Percentiles rank a stretch among this genome's conserved stretches.
phyloP scores from a whole-genome alignment of 2,888 invertebrate species.

The Drosophila mettleri region DNA sequence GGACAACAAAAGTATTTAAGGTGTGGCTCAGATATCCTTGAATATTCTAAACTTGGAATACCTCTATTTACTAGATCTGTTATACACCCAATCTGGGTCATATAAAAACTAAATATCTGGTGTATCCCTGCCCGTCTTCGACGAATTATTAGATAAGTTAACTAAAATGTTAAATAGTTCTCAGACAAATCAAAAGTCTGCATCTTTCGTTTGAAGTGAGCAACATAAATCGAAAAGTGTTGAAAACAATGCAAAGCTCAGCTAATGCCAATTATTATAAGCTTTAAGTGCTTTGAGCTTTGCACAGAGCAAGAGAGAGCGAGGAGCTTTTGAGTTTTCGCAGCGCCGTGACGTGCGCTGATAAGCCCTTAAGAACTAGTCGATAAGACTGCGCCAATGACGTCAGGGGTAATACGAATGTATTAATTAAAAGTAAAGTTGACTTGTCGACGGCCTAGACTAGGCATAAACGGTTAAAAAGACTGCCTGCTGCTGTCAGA shows the following conservation, averaged over 20 bases:
- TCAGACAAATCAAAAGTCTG: background rate
- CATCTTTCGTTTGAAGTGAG: background rate
- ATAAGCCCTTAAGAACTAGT: conserved; percentile 18
- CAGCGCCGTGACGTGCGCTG: conserved; percentile 37
- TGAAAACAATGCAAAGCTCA: conserved; percentile 2
- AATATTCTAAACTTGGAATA: too few species aligned
- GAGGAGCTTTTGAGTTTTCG: background rate
- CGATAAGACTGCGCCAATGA: conserved; percentile 76
- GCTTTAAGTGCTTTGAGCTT: conserved; percentile 1
- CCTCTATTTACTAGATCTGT: too few species aligned
- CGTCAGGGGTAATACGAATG: conserved; percentile 53
- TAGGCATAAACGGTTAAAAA: conserved; percentile 30
- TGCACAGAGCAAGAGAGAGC: background rate
- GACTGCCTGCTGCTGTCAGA: conserved; percentile 30
- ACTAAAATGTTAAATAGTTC: background rate
- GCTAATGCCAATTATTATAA: background rate
- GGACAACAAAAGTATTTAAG: background rate
- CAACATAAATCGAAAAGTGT: background rate
- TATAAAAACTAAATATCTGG: too few species aligned
- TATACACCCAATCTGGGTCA: too few species aligned
- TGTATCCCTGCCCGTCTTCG: too few species aligned
- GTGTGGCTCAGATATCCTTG: background rate
- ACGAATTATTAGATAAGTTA: background rate
- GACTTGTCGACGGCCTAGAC: conserved; percentile 1
- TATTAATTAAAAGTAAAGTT: conserved; percentile 31